A percentile compares a stretch with the other conserved stretches of the same genome.
phyloP scores from a whole-genome alignment of 2,113 vertebrate genomes.

The Puffinus mauretanicus region DNA sequence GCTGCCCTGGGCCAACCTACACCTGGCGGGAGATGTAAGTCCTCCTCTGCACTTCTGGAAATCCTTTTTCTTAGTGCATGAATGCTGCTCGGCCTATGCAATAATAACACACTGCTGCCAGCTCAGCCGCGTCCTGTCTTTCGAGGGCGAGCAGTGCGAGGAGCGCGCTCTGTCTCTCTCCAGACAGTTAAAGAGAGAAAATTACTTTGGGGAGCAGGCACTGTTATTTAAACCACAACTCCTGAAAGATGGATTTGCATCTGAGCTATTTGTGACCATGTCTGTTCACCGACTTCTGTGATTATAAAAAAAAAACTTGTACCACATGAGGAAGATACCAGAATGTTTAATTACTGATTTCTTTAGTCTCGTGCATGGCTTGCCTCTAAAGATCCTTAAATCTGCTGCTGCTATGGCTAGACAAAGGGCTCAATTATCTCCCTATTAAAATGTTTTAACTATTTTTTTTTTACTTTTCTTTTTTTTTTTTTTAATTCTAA shows the following conservation, averaged over 20 bases:
- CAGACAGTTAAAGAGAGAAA: neutral
- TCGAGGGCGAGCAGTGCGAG: fast-evolving
- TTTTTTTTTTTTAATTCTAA: too few species aligned
- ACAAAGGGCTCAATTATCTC: neutral
- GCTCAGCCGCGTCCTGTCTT: fast-evolving
- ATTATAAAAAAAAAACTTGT: neutral
- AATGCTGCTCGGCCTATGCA: neutral
- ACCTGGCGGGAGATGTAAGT: neutral
- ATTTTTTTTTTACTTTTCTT: neutral
- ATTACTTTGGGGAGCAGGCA: neutral
- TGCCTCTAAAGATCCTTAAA: neutral
- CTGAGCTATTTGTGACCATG: neutral
- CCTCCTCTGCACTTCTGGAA: neutral
- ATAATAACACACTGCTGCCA: fast-evolving
- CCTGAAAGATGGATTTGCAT: neutral
- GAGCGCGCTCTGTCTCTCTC: neutral
- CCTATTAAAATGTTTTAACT: neutral
- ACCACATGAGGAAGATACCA: neutral
- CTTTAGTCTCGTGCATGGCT: neutral
- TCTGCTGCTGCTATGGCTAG: neutral
- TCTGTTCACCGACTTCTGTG: neutral
- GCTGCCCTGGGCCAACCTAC: neutral
- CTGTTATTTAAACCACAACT: neutral
- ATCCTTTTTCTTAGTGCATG: neutral
- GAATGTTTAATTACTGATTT: neutral